phyloP scores from a whole-genome alignment of 2,113 vertebrate species.

The Piprites chloris region DNA sequence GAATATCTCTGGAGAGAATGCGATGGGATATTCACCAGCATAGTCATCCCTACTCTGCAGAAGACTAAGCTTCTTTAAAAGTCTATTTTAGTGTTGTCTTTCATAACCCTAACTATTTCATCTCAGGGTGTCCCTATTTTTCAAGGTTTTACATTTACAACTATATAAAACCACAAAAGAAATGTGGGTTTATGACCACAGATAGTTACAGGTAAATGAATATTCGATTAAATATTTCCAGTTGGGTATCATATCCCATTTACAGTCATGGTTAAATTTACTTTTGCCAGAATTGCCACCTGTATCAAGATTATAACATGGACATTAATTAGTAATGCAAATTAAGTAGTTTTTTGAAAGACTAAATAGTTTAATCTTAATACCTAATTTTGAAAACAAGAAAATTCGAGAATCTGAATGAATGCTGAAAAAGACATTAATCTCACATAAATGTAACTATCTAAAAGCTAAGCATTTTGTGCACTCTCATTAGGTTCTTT shows the following conservation, averaged over 20 bases:
- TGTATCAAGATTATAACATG: background rate
- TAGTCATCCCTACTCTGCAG: background rate
- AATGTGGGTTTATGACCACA: background rate
- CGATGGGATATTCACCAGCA: fast-evolving
- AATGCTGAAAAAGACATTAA: background rate
- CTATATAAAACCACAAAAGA: background rate
- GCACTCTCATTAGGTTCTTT: background rate
- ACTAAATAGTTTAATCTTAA: background rate
- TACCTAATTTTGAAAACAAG: background rate
- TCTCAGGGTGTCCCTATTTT: background rate
- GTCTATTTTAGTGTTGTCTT: background rate
- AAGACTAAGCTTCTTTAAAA: background rate
- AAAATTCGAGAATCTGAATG: background rate
- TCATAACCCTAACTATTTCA: background rate
- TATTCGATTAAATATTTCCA: background rate
- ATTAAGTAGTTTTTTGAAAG: background rate
- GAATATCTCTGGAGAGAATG: background rate
- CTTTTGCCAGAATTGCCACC: background rate
- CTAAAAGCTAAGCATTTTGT: background rate
- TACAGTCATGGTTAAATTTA: background rate
- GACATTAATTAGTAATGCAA: background rate
- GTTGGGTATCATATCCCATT: background rate
- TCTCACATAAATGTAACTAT: background rate
- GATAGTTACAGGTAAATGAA: background rate
- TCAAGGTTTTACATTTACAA: background rate